Conservation (phyloP, 30 jellyfish, hydroid and myxozoan species). For the Rhopilema esculentum region DNA sequence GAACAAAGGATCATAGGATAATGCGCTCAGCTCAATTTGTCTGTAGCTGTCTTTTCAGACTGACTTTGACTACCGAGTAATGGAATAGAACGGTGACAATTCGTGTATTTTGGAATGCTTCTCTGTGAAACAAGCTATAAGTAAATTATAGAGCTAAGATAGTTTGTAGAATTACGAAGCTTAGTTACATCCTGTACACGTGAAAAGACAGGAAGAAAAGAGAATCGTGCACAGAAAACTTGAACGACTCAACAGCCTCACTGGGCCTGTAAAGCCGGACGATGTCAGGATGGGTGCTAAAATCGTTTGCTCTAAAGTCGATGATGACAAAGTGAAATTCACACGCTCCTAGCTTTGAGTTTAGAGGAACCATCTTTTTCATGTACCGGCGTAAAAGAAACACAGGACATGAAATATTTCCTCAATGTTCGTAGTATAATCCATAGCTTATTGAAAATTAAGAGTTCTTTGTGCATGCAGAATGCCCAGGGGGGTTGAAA, state of each 20-base stretch:
- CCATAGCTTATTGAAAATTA: too few species aligned
- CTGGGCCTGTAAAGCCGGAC: not conserved
- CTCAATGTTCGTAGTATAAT: too few species aligned
- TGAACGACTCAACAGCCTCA: not conserved
- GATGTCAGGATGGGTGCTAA: not conserved
- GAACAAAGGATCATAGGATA: conserved; percentile 58
- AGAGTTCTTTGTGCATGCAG: too few species aligned
- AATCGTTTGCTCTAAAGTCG: not conserved
- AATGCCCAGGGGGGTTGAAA: too few species aligned
- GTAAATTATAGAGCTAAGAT: conserved; percentile 15
- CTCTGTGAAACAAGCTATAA: not conserved
- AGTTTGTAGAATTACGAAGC: not conserved
- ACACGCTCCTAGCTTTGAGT: too few species aligned
- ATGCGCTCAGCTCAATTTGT: conserved; percentile 83
- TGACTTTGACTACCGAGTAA: conserved; percentile 39
- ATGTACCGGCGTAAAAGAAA: too few species aligned
- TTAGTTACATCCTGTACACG: conserved; percentile 50
- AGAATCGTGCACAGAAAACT: not conserved
- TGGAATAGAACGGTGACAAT: conserved; percentile 47
- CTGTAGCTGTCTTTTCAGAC: conserved; percentile 73
- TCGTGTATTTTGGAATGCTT: conserved; percentile 53
- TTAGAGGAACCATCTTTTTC: too few species aligned
- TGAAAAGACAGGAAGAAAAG: conserved; percentile 38
- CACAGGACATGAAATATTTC: too few species aligned
- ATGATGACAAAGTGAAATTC: not conserved